Percentiles rank a stretch among this genome's conserved stretches.
Conservation (phyloP, 2,113 vertebrate genomes). For the Colaptes auratus region DNA sequence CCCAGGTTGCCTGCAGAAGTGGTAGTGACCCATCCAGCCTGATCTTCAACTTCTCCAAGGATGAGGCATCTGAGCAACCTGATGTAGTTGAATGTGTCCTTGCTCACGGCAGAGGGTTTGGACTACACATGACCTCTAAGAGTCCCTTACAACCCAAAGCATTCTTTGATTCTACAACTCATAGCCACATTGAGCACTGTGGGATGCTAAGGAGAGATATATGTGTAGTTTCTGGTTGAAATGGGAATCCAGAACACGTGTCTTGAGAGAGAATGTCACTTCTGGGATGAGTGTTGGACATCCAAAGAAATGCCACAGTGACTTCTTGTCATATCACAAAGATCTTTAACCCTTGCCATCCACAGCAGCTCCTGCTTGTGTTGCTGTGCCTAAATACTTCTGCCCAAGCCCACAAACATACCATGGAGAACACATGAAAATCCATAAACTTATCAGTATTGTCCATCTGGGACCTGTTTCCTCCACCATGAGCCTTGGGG, state of each 20-base stretch:
- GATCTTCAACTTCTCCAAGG: too few relatives aligned
- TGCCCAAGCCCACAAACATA: too few relatives aligned
- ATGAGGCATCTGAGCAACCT: too few relatives aligned
- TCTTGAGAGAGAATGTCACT: not conserved
- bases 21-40: too few relatives aligned
- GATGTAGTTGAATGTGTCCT: too few relatives aligned
- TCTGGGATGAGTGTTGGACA: not conserved
- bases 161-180: too few relatives aligned
- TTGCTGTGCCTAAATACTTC: not conserved
- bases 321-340: not conserved
- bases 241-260: not conserved
- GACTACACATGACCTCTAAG: too few relatives aligned
- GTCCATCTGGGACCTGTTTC: not conserved
- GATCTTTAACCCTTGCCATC: not conserved
- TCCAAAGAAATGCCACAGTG: not conserved
- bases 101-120: too few relatives aligned
- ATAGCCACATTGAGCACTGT: accelerated
- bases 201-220: not conserved
- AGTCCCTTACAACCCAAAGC: too few relatives aligned
- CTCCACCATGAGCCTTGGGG: accelerated
- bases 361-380: not conserved
- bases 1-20: too few relatives aligned
- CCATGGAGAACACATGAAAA: not conserved
- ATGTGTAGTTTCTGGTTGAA: not conserved
- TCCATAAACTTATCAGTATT: accelerated